A percentile compares a stretch with the other conserved stretches of the same genome.
Evolutionary conservation across 2,113 vertebrate genomes (phyloP).

Genomic region (Grallaria varia): DNA sequence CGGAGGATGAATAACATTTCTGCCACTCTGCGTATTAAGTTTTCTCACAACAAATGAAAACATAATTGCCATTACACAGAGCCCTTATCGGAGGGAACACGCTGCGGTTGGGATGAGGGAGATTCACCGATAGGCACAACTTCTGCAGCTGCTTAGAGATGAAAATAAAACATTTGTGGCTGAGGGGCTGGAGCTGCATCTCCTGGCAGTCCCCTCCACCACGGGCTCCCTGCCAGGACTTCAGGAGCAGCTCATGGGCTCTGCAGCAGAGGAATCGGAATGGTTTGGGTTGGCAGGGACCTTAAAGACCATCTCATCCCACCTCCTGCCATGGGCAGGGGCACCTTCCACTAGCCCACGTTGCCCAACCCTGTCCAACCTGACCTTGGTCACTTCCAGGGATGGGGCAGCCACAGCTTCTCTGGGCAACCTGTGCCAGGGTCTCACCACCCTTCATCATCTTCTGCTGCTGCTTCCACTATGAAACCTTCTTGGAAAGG

Average conservation of each 20-base stretch:
- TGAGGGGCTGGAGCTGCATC: neutral
- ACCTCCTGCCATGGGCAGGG: neutral
- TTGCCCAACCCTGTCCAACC: rapidly evolving
- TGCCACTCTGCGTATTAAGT: conserved; percentile 26
- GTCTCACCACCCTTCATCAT: rapidly evolving
- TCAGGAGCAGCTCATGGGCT: neutral
- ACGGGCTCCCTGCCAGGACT: neutral
- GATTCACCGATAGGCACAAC: neutral
- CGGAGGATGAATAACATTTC: neutral
- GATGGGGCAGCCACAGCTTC: neutral
- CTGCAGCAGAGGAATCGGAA: neutral
- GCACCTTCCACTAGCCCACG: rapidly evolving
- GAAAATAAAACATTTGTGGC: neutral
- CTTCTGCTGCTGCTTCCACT: neutral
- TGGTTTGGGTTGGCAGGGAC: neutral
- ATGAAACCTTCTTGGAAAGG: neutral
- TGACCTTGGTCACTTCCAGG: neutral
- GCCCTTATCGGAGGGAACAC: neutral
- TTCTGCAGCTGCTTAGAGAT: neutral
- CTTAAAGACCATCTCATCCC: rapidly evolving
- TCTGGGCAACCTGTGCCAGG: neutral
- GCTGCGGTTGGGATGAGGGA: neutral
- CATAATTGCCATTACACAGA: conserved; percentile 12
- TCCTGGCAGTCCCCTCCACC: neutral
- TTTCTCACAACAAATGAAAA: conserved; percentile 58